phyloP scores from a whole-genome alignment of 1,140 invertebrate genomes.

The Neocloeon triangulifer region DNA sequence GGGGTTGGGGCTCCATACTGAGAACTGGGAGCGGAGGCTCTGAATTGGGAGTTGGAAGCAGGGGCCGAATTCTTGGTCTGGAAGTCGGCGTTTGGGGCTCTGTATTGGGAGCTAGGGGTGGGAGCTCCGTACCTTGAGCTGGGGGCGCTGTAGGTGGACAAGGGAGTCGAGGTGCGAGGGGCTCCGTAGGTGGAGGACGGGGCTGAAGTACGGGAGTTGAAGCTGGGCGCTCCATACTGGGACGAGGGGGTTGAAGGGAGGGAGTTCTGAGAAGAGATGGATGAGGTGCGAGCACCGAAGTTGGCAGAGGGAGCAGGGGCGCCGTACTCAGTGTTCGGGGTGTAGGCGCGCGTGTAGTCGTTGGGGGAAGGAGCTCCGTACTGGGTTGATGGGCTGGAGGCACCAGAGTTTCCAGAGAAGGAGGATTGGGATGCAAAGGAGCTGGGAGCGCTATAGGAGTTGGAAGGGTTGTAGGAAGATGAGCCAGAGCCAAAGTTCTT shows the following conservation, averaged over 20 bases:
- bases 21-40: too few species aligned
- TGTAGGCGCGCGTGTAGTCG: not conserved
- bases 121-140: constrained; percentile 2
- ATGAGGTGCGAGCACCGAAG: too few species aligned
- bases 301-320: not conserved
- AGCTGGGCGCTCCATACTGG: not conserved
- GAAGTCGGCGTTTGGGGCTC: not conserved
- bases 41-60: too few species aligned
- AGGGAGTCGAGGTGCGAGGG: constrained; percentile 5
- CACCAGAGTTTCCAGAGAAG: constrained; percentile 5
- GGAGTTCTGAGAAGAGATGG: not conserved
- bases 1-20: too few species aligned
- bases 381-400: constrained; percentile 1
- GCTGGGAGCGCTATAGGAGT: too few species aligned
- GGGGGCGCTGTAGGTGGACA: constrained; percentile 6
- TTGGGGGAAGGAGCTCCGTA: constrained; percentile 8
- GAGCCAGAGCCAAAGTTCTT: too few species aligned
- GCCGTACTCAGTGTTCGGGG: not conserved
- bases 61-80: not conserved
- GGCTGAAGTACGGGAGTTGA: constrained; percentile 11
- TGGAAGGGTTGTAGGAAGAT: too few species aligned
- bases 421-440: too few species aligned
- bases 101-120: not conserved
- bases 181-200: constrained; percentile 11
- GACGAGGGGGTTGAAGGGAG: constrained; percentile 1